Percentiles rank a stretch among this genome's conserved stretches.
Evolutionary conservation across 2,797 vertebrate species (phyloP).

Genomic region (Dendrocincla tyrannina): DNA sequence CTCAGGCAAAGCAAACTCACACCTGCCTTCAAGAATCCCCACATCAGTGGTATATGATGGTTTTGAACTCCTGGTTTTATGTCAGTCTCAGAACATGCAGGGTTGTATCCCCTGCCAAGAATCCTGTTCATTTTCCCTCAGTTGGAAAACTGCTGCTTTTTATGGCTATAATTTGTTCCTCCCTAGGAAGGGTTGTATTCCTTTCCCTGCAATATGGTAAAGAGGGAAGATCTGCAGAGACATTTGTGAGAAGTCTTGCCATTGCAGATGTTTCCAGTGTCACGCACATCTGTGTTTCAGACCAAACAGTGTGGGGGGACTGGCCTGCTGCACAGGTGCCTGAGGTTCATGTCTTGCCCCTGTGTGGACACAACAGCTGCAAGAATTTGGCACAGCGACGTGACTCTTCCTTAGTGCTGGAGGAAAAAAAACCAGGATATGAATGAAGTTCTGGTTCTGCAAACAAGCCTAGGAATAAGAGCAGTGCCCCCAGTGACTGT

Average conservation of each 20-base stretch:
- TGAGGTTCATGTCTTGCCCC: neutral
- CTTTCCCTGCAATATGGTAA: neutral
- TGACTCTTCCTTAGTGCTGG: neutral
- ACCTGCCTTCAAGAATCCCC: neutral
- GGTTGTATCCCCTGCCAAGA: neutral
- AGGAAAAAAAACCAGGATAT: slow-evolving; percentile 27
- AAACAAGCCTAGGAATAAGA: slow-evolving; percentile 25
- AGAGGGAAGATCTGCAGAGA: neutral
- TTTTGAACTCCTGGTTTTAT: neutral
- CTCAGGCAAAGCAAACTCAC: neutral
- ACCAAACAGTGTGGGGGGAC: neutral
- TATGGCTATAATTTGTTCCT: neutral
- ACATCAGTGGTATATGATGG: neutral
- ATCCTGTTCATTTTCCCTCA: neutral
- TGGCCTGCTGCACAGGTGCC: neutral
- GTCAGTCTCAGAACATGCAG: neutral
- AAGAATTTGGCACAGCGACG: neutral
- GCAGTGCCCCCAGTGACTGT: neutral
- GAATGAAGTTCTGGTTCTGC: slow-evolving; percentile 6
- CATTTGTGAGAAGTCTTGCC: neutral
- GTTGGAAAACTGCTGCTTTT: neutral
- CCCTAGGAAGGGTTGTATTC: neutral
- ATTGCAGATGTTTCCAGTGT: neutral
- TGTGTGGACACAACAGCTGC: neutral
- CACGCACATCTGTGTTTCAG: neutral